Evolutionary conservation across 1,140 invertebrate genomes (phyloP).

Genomic region (Druon quercuslanigerum): DNA sequence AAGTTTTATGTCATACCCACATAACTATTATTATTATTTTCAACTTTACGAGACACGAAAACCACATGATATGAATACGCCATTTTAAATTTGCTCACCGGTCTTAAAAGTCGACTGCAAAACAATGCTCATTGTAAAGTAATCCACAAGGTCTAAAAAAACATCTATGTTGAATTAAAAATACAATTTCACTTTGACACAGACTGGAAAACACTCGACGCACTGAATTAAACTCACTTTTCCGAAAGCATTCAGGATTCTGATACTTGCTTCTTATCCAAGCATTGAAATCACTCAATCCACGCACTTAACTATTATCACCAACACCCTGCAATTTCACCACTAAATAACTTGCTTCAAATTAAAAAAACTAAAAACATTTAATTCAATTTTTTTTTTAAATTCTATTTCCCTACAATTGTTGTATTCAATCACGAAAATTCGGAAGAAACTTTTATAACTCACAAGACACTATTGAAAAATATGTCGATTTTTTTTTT

Average conservation of each 20-base stretch:
- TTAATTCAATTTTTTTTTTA: too few species aligned
- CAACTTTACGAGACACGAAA: neutral
- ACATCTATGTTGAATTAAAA: neutral
- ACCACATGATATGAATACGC: neutral
- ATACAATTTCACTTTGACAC: neutral
- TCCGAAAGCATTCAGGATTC: neutral
- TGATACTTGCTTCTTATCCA: slow-evolving; percentile 13
- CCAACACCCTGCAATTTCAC: neutral
- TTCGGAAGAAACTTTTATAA: too few species aligned
- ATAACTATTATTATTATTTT: neutral
- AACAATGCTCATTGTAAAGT: slow-evolving; percentile 5
- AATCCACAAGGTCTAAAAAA: slow-evolving; percentile 1
- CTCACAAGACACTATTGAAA: too few species aligned
- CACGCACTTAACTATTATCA: neutral
- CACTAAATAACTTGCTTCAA: too few species aligned
- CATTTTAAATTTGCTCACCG: slow-evolving; percentile 13
- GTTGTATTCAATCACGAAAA: too few species aligned
- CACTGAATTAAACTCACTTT: slow-evolving; percentile 10
- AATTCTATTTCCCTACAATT: too few species aligned
- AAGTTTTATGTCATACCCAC: too few species aligned
- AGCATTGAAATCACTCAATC: slow-evolving; percentile 15
- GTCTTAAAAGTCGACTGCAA: slow-evolving; percentile 22
- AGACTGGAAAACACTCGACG: neutral
- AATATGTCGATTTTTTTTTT: neutral
- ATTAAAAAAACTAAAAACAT: too few species aligned